Evolutionary conservation across 2,797 vertebrate species (phyloP).

Genomic region (Falco berigora): DNA sequence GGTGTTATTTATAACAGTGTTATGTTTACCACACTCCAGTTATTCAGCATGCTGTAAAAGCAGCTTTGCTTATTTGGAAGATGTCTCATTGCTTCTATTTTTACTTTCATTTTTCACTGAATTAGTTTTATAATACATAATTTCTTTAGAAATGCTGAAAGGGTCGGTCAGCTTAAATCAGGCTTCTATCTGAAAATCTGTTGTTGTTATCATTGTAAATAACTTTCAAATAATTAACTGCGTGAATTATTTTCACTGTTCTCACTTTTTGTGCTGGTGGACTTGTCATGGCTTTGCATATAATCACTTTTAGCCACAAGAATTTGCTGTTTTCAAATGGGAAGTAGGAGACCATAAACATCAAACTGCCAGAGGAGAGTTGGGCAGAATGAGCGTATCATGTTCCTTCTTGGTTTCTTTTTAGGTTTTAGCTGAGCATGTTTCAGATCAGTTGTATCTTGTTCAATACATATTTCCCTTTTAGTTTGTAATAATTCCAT

Average conservation of each 20-base stretch:
- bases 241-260: background rate
- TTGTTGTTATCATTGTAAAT: background rate
- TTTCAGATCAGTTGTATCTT: background rate
- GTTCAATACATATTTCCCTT: background rate
- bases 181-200: conserved; percentile 25
- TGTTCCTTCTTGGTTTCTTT: background rate
- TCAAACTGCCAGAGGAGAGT: background rate
- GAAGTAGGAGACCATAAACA: background rate
- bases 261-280: background rate
- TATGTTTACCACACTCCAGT: conserved; percentile 38
- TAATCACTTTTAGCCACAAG: background rate
- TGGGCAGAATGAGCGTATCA: background rate
- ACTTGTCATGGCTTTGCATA: background rate
- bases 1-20: conserved; percentile 42
- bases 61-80: conserved; percentile 57
- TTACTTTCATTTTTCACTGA: conserved; percentile 42
- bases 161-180: conserved; percentile 7
- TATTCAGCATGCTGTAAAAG: conserved; percentile 46
- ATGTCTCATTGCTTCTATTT: conserved; percentile 53
- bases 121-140: conserved; percentile 27
- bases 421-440: background rate
- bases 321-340: background rate
- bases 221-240: background rate
- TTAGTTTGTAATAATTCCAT: background rate
- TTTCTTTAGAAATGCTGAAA: conserved; percentile 12